phyloP scores from a whole-genome alignment of 92 coral and sea anemone species.

The Phenganax marumi region DNA sequence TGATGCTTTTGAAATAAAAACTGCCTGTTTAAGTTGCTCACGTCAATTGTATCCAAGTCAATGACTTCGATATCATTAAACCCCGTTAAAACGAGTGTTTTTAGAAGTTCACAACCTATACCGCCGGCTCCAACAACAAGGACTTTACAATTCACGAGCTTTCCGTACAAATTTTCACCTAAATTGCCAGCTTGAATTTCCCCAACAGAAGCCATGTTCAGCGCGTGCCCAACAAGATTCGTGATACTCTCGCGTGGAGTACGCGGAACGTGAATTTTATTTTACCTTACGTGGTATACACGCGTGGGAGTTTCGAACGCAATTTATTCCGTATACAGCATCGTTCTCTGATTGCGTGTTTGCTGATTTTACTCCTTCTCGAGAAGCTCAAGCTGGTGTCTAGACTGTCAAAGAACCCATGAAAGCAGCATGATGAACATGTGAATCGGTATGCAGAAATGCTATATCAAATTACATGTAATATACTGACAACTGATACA shows the following conservation, averaged over 20 bases:
- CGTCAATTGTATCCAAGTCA: constrained; percentile 96
- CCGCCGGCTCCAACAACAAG: constrained; percentile 99
- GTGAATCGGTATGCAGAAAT: too few relatives aligned
- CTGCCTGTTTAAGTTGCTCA: constrained; percentile 95
- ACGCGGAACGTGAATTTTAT: not conserved
- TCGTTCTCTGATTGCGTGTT: too few relatives aligned
- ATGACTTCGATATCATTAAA: constrained; percentile 94
- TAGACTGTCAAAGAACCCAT: too few relatives aligned
- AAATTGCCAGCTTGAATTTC: constrained; percentile 64
- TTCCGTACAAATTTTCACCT: constrained; percentile 67
- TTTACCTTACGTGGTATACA: not conserved
- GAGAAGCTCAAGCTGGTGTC: too few relatives aligned
- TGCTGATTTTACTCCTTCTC: too few relatives aligned
- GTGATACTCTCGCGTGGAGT: constrained; percentile 20
- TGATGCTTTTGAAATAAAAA: constrained; percentile 93
- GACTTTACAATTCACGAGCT: constrained; percentile 65
- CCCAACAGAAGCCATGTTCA: constrained; percentile 69
- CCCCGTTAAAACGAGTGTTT: constrained; percentile 89
- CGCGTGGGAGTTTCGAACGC: not conserved
- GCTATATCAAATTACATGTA: too few relatives aligned
- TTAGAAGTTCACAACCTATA: constrained; percentile 94
- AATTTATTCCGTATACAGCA: not conserved
- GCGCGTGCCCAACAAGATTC: constrained; percentile 14
- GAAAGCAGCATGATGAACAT: too few relatives aligned
- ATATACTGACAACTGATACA: too few relatives aligned